Evolutionary conservation across 1,140 invertebrate species (phyloP), one percentile per base, ranked within the genome.

Genomic region (Zophobas morio): DNA sequence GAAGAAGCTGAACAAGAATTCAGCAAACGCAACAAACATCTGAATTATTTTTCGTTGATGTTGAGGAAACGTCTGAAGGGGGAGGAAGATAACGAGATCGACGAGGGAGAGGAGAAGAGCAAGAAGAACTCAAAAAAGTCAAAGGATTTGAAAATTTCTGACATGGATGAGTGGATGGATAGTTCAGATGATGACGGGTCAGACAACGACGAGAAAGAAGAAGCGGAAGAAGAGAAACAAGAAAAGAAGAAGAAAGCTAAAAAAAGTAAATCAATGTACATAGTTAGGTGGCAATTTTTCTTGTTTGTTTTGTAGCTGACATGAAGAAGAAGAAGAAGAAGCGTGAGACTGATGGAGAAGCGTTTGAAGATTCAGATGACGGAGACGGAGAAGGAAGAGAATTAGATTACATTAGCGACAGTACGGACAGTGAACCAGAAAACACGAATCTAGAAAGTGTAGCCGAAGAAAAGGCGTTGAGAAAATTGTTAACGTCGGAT

Each of bases 1-100:
- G 98, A 99, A 88, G 98, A 99, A 87, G 98, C 98, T 0, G 98
- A 99, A 87, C 94, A 98, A 84, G 96, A 98, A 86, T 99, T 98
- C 86, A 96, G 92, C 82, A 93, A 96, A 83, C 90, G 98, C 47
- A 97, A 98, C 85, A 98, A 97, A 85, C 96, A 96, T 6, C 91
- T 98, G 86, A 99, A 99, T 88, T 97, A 94, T 85, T 99, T 98
- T 85, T 94, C 94, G 6, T 88, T 99, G 6, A 99, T 99, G 97
- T 91, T 95, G 75, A 80, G 82, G 39, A 81, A 81, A 32, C 51
- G 80, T 2, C 46, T 81, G 46, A 81, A 93, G 74, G 95, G 95
- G 57, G 95, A 96, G 60, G 94, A 96, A 78, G 92, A 89, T 4
- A 92, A 91, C 4, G 95, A 95, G 32, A 90, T 91, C 20, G 92